Evolutionary conservation across 2,797 vertebrate species (phyloP), one percentile per base, ranked within the genome.

Genomic region (Coregonus ussuriensis): DNA sequence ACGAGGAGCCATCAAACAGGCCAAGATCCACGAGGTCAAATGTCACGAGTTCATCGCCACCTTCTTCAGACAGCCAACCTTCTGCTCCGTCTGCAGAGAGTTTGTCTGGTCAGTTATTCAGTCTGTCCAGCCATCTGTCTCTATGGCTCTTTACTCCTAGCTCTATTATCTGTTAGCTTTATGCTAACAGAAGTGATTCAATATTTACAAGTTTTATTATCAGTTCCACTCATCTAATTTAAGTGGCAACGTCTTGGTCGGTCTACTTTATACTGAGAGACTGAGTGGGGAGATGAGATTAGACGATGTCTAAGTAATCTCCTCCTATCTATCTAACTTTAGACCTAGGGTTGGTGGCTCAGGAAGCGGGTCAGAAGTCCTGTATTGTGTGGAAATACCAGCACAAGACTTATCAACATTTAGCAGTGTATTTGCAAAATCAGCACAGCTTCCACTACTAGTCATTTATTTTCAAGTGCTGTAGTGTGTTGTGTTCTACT

Each of bases 1-100:
- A 54, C 95, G 98, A 83, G 98, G 98, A 56, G 98, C 98, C 82
- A 98, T 99, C 91, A 99, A 99, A 81, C 98, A 99, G 89, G 97
- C 98, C 81, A 99, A 99, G 92, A 96, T 99, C 90, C 98, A 99
- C 95, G 96, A 96, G 92, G 98, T 99, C 86, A 99, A 99, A 94
- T 97, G 98, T 86, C 98, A 99, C 1, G 98, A 99, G 87, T 99
- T 99, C 84, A 98, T 95, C 0, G 97, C 98, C 86, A 99, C 97
- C 25, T 99, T 99, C 93, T 99, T 99, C 87, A 91, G 96, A 81
- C 98, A 99, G 85, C 97, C 97, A 74, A 99, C 98, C 0, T 99
- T 99, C 93, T 99, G 98, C 86, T 99, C 98, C 1, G 98, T 99
- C 83, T 99, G 98, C 92, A 95, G 95, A 89, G 98, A 99, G 0